Conservation (phyloP, 2,888 invertebrate species). For the Epistrophella euchroma region DNA sequence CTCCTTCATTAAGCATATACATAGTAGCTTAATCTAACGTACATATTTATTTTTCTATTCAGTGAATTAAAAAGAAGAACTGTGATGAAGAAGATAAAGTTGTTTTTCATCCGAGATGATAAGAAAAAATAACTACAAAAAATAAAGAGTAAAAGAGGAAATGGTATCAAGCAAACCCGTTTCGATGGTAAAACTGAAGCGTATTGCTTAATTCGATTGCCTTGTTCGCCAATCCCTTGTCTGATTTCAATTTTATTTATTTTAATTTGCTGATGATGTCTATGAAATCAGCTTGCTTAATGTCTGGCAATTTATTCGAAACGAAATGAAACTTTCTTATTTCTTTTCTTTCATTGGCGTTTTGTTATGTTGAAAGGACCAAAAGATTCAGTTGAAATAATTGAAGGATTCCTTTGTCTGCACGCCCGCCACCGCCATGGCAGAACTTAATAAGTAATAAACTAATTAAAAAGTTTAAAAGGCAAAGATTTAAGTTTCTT, state of each 20-base stretch:
- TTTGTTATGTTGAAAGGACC: slow-evolving; percentile 11
- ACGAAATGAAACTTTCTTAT: slow-evolving; percentile 36
- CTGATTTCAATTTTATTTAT: slow-evolving; percentile 22
- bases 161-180: not conserved
- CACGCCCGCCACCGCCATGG: not conserved
- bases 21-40: not conserved
- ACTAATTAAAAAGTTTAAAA: slow-evolving; percentile 53
- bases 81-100: slow-evolving; percentile 10
- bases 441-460: slow-evolving; percentile 30
- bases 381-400: slow-evolving; percentile 33
- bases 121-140: not conserved
- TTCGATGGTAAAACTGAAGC: slow-evolving; percentile 1
- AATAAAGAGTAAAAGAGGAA: not conserved
- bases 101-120: slow-evolving; percentile 12
- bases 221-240: slow-evolving; percentile 1
- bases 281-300: slow-evolving; percentile 18
- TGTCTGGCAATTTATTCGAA: slow-evolving; percentile 33
- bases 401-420: slow-evolving; percentile 15
- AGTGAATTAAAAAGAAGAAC: not conserved
- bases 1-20: not conserved
- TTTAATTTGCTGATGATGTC: slow-evolving; percentile 6
- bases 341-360: slow-evolving; percentile 19
- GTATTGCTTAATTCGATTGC: slow-evolving; percentile 11
- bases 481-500: slow-evolving; percentile 40
- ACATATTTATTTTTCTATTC: not conserved